Percentiles rank a stretch among this genome's conserved stretches.
These are phyloP conservation scores for Thermophis baileyi DNA, from an alignment of 2,113 vertebrate species.

Conservation along the genomic window DNA sequence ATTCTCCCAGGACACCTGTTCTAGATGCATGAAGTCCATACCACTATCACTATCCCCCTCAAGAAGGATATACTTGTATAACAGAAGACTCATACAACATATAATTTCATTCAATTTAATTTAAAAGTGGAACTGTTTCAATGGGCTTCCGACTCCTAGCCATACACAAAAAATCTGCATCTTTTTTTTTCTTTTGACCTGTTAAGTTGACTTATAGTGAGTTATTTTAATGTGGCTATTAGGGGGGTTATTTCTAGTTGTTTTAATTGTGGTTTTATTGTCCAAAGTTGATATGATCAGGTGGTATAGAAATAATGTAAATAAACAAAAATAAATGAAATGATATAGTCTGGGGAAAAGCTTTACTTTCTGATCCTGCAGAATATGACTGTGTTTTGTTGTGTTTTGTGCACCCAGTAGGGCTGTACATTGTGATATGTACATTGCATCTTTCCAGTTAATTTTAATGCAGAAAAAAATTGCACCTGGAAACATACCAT, in stretches of 20 bases:
- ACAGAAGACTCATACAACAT: neutral
- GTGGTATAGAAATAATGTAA: neutral
- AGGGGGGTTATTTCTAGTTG: neutral
- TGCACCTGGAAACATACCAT: neutral
- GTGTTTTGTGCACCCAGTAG: neutral
- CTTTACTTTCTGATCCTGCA: neutral
- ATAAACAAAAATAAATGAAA: neutral
- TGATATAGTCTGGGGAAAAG: neutral
- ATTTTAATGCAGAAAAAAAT: neutral
- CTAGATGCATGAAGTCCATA: neutral
- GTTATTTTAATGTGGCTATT: neutral
- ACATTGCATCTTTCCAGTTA: neutral
- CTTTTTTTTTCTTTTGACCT: neutral
- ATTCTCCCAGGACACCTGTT: too few relatives aligned
- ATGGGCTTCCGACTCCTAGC: neutral
- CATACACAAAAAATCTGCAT: neutral
- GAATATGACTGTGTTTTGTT: neutral
- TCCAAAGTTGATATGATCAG: neutral
- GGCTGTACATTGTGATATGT: neutral
- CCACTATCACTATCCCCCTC: neutral
- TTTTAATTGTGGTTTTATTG: neutral
- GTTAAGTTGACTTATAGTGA: neutral
- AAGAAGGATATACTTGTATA: neutral
- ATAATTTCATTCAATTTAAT: neutral
- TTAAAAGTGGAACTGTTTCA: neutral